These are phyloP conservation scores for Saccostrea cuccullata DNA, from an alignment of 1,140 invertebrate genomes.

Conservation along the genomic window DNA sequence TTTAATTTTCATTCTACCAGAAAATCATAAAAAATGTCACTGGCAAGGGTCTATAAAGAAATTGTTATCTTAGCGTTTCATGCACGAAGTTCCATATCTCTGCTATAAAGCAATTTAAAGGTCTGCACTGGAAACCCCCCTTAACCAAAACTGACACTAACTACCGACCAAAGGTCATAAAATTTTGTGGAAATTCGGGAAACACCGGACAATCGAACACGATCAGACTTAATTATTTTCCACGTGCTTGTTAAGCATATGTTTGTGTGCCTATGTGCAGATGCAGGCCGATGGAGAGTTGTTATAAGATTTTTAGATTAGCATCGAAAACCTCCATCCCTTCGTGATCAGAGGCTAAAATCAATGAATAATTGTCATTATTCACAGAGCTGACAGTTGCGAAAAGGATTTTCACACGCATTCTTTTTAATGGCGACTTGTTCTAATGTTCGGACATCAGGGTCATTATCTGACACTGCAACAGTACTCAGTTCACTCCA, in stretches of 20 bases:
- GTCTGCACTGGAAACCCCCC: not conserved
- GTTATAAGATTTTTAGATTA: constrained; percentile 35
- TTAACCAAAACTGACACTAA: not conserved
- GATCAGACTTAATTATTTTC: not conserved
- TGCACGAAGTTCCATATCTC: not conserved
- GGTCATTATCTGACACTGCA: too few relatives aligned
- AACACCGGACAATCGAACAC: constrained; percentile 8
- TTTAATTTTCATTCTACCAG: constrained; percentile 24
- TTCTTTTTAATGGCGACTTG: constrained; percentile 33
- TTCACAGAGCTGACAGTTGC: constrained; percentile 23
- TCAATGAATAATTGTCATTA: constrained; percentile 28
- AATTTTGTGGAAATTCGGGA: not conserved
- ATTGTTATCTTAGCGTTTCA: not conserved
- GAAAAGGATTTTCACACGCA: constrained; percentile 35
- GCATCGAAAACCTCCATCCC: not conserved
- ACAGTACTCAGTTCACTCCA: too few relatives aligned
- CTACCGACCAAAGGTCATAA: constrained; percentile 17
- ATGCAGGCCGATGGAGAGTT: not conserved
- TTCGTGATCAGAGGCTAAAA: constrained; percentile 18
- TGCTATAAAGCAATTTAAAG: constrained; percentile 7
- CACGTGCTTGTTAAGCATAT: not conserved
- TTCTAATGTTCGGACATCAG: constrained; percentile 19
- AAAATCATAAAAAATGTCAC: constrained; percentile 13
- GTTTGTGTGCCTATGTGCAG: not conserved
- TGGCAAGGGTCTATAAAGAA: not conserved